Conservation (phyloP, 2,797 vertebrate genomes). For the Lycodopsis pacificus region DNA sequence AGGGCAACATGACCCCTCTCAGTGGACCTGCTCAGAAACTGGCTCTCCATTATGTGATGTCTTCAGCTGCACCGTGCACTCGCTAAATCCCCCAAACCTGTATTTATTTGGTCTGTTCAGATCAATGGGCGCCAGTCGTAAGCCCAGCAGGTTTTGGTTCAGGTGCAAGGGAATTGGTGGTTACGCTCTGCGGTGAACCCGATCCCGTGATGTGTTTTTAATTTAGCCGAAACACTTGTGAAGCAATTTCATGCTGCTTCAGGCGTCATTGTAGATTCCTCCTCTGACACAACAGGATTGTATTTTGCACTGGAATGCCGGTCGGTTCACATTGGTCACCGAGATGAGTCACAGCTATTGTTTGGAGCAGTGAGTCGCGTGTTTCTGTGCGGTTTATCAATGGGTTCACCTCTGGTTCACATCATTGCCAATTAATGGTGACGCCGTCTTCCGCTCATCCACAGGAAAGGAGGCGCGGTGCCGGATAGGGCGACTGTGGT, state of each 20-base stretch:
- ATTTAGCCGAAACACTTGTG: slow-evolving; percentile 16
- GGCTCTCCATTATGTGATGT: slow-evolving; percentile 52
- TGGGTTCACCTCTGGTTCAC: not conserved
- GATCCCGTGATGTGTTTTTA: slow-evolving; percentile 33
- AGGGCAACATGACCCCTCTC: slow-evolving; percentile 77
- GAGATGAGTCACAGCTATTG: slow-evolving; percentile 26
- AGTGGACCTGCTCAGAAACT: slow-evolving; percentile 70
- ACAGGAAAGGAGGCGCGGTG: slow-evolving; percentile 73
- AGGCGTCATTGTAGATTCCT: slow-evolving; percentile 5
- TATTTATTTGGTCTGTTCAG: slow-evolving; percentile 44
- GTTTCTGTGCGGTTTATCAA: not conserved
- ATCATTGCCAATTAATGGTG: slow-evolving; percentile 3
- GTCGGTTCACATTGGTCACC: not conserved
- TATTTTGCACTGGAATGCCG: slow-evolving; percentile 1
- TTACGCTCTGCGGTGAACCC: slow-evolving; percentile 51
- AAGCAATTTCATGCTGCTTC: slow-evolving; percentile 23
- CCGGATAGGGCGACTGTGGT: slow-evolving; percentile 58
- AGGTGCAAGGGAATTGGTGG: slow-evolving; percentile 53
- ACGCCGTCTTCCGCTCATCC: slow-evolving; percentile 15
- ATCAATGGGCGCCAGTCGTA: slow-evolving; percentile 39
- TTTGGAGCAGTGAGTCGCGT: slow-evolving; percentile 36
- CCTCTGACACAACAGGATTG: not conserved
- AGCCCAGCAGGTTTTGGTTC: slow-evolving; percentile 49
- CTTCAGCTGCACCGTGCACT: slow-evolving; percentile 32
- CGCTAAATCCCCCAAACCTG: slow-evolving; percentile 44